Base-by-base conservation (phyloP, 2,888 invertebrate species). In the Papilio gigon region DNA sequence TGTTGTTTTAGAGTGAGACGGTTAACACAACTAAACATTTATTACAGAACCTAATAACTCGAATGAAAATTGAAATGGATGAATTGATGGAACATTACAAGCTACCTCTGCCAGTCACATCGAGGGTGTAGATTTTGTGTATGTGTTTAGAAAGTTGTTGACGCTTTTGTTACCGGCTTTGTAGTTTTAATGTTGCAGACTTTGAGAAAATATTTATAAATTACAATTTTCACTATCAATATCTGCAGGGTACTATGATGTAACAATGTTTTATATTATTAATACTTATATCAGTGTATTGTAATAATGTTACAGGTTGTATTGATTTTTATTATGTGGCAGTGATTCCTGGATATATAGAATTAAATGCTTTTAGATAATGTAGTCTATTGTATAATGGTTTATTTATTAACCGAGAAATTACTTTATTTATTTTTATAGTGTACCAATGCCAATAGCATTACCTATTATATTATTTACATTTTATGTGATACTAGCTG, bases 41-140 rank as follows among this genome's bases (percentile, higher is more conserved):
- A 53, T 67, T 64, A 67, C 70, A 70, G 70, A 70, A 53, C 20
- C 67, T 64, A 63, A 70, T 20, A 60, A 33, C 20, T 25, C 50
- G 40, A 65, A 69, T 65, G 69, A 69, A 44, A 42, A 67, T 20
- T 67, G 67, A 67, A 70, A 60, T 61, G 60, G 44, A 50, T 50
- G 37, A 50, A 35, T 56, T 62, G 6, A 35, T 22, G 53, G 33
- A 27, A 58, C 30, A 12, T 44, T 25, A 56, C 68, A 40, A 27
- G 17, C 50, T 68, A 59, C 64, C 68, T 64, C 58, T 58, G 47
- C 64, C 47, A 63, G 63, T 59, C 47, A 35, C 56, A 62, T 35
- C 20, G n/a, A 58, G 62, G 35, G 63, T 33, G 50, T 20, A 58
- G 25, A 44, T 63, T 58, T 63, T 68, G 63, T 68, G 58, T 47